Conservation (phyloP, 2,797 vertebrate genomes). For the Onychomys arenicola region DNA sequence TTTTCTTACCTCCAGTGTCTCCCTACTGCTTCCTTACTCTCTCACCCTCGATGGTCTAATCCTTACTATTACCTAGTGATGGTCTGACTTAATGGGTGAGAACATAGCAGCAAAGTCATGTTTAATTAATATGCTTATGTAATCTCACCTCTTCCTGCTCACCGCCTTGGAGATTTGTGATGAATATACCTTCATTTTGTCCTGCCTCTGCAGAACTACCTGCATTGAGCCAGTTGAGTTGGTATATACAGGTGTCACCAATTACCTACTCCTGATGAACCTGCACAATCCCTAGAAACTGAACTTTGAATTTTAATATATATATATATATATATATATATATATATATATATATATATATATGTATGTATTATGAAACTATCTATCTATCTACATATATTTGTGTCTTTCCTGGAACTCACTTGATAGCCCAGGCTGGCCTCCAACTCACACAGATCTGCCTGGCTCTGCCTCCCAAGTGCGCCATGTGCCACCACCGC, state of each 20-base stretch:
- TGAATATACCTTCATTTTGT: background rate
- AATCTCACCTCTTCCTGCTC: background rate
- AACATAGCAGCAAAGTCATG: background rate
- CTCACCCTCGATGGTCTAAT: background rate
- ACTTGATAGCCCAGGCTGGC: too few species aligned
- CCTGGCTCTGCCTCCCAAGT: too few species aligned
- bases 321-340: too few species aligned
- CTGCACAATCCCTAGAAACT: background rate
- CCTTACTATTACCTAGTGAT: background rate
- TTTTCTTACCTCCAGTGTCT: too few species aligned
- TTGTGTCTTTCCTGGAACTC: too few species aligned
- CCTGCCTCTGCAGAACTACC: background rate
- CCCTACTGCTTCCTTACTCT: too few species aligned
- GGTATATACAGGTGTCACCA: background rate
- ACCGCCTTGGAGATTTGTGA: background rate
- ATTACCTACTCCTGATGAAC: background rate
- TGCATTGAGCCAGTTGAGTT: background rate
- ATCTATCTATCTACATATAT: too few species aligned
- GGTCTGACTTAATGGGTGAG: background rate
- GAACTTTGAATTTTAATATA: background rate
- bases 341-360: too few species aligned
- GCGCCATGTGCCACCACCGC: too few species aligned
- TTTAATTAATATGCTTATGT: background rate
- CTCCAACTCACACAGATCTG: too few species aligned
- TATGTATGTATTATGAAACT: too few species aligned